Base-by-base conservation (phyloP, 2,113 vertebrate genomes). In the Pelecanoides urinatrix region DNA sequence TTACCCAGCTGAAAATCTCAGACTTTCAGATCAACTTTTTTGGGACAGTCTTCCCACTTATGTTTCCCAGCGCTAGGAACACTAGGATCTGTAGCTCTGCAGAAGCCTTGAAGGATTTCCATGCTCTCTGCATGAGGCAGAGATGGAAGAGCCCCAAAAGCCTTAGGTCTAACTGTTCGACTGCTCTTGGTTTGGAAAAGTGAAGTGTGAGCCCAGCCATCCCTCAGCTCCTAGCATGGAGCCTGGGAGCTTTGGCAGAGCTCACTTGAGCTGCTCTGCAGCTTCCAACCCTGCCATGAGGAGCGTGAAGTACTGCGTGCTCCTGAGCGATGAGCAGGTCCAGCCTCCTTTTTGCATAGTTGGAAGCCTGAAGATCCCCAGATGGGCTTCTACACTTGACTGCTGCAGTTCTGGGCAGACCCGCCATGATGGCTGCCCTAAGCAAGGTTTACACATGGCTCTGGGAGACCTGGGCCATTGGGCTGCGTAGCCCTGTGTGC, bases 401-500 rank as follows among this genome's bases (percentile, higher is more conserved):
- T 76, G 67, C 71, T 38, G 38, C 55, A 6, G 47, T 50, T 84
- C 40, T 63, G 61, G 50, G 55, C 59, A 63, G 75, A 32, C 10
- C 17, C 30, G 58, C 20, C 10, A 1, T 3, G 50, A 3, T 2
- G 52, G 21, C 36, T 71, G 67, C 63, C 42, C 38, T 3, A 9
- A 20, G 20, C 27, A 40, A 49, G 34, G 59, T 63, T 47, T 70
- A 16, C n/a, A 44, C 22, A 8, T 4, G 34, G 29, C 38, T 61
- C 53, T 6, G 5, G 62, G 40, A 58, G 25, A 25, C 2, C 3
- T 15, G 32, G 50, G 34, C 21, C 4, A 0, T 6, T 10, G 18
- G 1, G 27, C 29, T 94, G 52, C 0, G 0, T 5, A 47, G 61
- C 17, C 9, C 12, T 22, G 7, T 0, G 0, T 56, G 72, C 16